Percentiles rank a stretch among this genome's conserved stretches.
Conservation (phyloP, 2,797 vertebrate species). For the Lycodopsis pacificus region DNA sequence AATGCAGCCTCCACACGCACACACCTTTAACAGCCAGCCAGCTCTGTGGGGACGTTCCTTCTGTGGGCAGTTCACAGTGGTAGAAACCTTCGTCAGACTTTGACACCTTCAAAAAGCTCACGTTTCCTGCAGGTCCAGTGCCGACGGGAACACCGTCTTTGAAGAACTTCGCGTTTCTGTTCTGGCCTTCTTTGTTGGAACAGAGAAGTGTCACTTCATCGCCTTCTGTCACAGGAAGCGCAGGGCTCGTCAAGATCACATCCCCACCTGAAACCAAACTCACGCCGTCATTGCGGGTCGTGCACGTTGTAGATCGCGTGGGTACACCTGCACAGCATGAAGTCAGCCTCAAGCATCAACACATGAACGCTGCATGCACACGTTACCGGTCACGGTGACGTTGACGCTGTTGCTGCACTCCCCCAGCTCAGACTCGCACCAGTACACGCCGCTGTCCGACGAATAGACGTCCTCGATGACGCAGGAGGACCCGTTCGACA, state of each 20-base stretch:
- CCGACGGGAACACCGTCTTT: not conserved
- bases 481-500: not conserved
- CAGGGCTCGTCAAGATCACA: conserved; percentile 1
- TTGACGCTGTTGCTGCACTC: not conserved
- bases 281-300: not conserved
- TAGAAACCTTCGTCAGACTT: not conserved
- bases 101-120: not conserved
- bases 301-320: too few species aligned
- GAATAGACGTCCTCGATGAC: not conserved
- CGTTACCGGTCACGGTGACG: not conserved
- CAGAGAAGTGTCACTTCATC: not conserved
- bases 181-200: not conserved
- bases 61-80: not conserved
- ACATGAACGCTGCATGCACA: not conserved
- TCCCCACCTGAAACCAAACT: not conserved
- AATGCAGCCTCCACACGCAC: too few species aligned
- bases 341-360: not conserved
- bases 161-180: not conserved
- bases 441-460: not conserved
- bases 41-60: not conserved
- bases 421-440: not conserved
- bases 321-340: not conserved
- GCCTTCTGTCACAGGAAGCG: not conserved
- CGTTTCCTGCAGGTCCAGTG: not conserved
- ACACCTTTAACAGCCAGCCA: not conserved